Base-by-base conservation (phyloP, 2,888 invertebrate species). In the Chymomyza procnemis region DNA sequence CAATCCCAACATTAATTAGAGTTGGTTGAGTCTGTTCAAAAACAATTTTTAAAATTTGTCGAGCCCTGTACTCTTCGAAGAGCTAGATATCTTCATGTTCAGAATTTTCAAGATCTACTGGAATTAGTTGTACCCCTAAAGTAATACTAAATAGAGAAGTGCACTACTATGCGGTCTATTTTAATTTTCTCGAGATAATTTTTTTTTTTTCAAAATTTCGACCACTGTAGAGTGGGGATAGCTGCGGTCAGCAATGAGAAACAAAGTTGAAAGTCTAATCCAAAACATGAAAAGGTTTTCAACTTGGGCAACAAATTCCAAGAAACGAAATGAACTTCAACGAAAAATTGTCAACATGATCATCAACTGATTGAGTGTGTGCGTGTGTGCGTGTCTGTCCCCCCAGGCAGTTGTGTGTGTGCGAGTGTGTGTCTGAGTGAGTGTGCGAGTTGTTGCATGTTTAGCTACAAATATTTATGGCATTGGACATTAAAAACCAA, bases 341-440 rank as follows among this genome's bases (percentile, higher is more conserved):
- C 71, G 61, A 62, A 73, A 78, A 78, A 86, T 83, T 87, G 88
- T 88, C 88, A 88, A 88, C 88, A 86, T 84, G 85, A 84, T 88
- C 87, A 88, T 85, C 85, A 85, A 73, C 64, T 62, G 60, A 59
- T 57, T 61, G 68, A 22, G 47, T 8, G 12, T 8, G 12, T 50
- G 19, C 30, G 34, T 55, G 54, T 57, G 34, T 16, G n/a, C n/a
- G n/a, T n/a, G n/a, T n/a, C n/a, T n/a, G n/a, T n/a, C n/a, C 26
- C 52, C 34, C 30, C 59, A 46, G 54, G 52, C 59, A 55, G 19
- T 18, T 66, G 65, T 66, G 54, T 60, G 26, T 46, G 22, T 47
- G 22, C 8, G 14, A 55, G 52, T 55, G 21, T 19, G 68, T 56
- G 58, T 57, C 61, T 30, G 68, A 48, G 59, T 61, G n/a, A 22